A percentile compares a stretch with the other conserved stretches of the same genome.
phyloP scores from a whole-genome alignment of 2,113 vertebrate genomes.

The Sinocyclocheilus anophthalmus region DNA sequence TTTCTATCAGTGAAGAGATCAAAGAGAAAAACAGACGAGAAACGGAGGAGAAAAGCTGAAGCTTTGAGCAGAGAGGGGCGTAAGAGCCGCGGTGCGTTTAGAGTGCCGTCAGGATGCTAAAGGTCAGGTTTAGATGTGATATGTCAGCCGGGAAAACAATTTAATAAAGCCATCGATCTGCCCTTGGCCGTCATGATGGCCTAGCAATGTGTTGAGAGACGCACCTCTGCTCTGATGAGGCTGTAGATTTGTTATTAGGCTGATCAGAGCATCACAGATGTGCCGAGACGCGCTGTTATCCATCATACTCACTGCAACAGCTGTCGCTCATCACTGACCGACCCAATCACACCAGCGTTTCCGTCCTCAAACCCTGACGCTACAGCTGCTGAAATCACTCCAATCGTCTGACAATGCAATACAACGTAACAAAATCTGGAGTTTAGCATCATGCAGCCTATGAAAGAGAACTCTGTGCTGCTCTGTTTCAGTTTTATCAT shows the following conservation, averaged over 20 bases:
- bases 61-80: background rate
- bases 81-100: background rate
- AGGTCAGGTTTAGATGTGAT: slow-evolving; percentile 47
- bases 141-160: slow-evolving; percentile 34
- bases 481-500: too few species aligned
- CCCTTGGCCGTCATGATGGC: background rate
- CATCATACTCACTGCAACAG: slow-evolving; percentile 46
- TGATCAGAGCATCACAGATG: slow-evolving; percentile 11
- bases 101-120: background rate
- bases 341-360: background rate
- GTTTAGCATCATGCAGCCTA: too few species aligned
- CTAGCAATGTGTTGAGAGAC: background rate
- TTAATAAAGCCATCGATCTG: slow-evolving; percentile 55
- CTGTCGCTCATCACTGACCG: slow-evolving; percentile 26
- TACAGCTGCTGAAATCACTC: background rate
- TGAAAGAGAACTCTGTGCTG: too few species aligned
- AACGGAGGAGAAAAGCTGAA: background rate
- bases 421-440: background rate
- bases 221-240: background rate
- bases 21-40: slow-evolving; percentile 3
- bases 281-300: slow-evolving; percentile 26
- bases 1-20: slow-evolving; percentile 3
- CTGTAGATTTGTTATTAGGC: slow-evolving; percentile 10
- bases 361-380: background rate
- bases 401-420: too few species aligned